phyloP scores from a whole-genome alignment of 2,888 invertebrate species.

The Eilema sororculum region DNA sequence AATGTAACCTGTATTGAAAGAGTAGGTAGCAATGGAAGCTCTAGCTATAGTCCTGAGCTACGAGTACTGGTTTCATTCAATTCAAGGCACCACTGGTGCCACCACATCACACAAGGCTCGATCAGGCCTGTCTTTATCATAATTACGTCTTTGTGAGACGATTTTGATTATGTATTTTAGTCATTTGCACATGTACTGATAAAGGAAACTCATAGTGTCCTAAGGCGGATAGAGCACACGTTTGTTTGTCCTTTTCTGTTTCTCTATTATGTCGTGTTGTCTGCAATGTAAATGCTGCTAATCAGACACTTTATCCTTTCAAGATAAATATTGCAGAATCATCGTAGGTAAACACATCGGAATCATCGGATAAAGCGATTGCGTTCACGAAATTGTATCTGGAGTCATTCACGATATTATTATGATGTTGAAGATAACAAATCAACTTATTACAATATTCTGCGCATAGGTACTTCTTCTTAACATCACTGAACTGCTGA shows the following conservation, averaged over 20 bases:
- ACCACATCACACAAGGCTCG: no score
- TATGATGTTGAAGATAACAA: no score
- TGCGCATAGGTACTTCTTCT: no score
- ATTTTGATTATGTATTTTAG: not conserved
- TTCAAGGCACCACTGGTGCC: no score
- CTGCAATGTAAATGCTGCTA: not conserved
- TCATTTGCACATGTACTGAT: not conserved
- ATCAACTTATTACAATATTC: no score
- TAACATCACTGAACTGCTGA: no score
- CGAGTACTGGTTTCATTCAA: not conserved
- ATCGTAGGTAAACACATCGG: not conserved
- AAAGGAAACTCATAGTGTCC: not conserved
- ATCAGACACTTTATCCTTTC: not conserved
- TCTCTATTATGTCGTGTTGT: no score
- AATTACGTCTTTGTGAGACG: not conserved
- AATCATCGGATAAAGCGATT: not conserved
- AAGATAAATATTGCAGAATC: not conserved
- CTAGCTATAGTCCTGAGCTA: no score
- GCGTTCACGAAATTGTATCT: not conserved
- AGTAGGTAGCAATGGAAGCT: no score
- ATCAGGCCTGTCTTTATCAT: not conserved
- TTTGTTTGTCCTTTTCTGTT: not conserved
- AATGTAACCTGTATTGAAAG: no score
- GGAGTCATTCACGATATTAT: no score
- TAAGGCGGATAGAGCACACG: not conserved